These are phyloP conservation scores for Psammodynastes pulverulentus DNA, from an alignment of 2,113 vertebrate genomes.

Conservation along the genomic window DNA sequence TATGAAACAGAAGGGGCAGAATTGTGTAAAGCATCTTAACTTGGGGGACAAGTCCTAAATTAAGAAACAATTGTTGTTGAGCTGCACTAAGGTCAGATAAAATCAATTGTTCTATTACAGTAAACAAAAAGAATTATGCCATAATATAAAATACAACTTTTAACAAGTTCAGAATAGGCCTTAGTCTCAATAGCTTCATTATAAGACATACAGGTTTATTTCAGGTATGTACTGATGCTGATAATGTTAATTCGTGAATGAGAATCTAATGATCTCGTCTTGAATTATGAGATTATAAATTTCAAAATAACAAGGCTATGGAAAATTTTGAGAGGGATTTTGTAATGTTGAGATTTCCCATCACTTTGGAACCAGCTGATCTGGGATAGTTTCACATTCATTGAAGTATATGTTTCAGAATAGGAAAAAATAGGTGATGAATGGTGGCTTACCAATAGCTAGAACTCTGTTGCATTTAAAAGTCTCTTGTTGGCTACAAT, in stretches of 20 bases:
- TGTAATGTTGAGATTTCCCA: not conserved
- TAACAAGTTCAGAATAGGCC: constrained; percentile 24
- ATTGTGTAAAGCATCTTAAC: not conserved
- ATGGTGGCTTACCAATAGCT: not conserved
- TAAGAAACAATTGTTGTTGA: not conserved
- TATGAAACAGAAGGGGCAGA: too few relatives aligned
- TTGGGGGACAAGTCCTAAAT: not conserved
- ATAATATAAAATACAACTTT: not conserved
- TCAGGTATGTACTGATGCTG: not conserved
- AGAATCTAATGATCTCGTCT: not conserved
- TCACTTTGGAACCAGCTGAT: not conserved
- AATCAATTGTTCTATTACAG: not conserved
- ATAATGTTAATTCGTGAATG: not conserved
- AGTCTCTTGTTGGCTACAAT: not conserved
- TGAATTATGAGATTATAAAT: not conserved
- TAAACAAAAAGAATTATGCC: not conserved
- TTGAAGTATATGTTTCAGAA: not conserved
- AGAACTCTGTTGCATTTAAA: not conserved
- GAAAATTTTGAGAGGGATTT: not conserved
- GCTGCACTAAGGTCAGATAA: not conserved
- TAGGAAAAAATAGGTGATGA: not conserved
- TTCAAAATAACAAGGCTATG: not conserved
- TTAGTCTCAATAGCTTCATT: not conserved
- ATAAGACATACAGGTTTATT: not conserved
- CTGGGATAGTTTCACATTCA: not conserved